phyloP scores from a whole-genome alignment of 2,888 invertebrate species.

The Sphaerophoria taeniata region DNA sequence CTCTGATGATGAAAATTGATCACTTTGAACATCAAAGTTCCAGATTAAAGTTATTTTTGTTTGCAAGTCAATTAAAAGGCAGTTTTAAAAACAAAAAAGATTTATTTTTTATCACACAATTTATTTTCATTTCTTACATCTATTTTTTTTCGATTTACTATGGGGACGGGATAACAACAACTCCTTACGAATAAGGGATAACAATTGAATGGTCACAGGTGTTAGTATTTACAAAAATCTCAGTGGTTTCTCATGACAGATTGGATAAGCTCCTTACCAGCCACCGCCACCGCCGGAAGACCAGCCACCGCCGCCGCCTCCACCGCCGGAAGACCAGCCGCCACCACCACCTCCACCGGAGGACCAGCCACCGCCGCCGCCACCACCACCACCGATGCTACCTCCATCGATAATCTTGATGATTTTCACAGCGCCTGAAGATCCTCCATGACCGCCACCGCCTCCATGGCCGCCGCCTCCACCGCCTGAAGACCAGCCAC shows the following conservation, averaged over 20 bases:
- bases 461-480: slow-evolving; percentile 34
- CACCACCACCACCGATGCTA: slow-evolving; percentile 42
- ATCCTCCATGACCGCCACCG: neutral
- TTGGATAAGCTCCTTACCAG: slow-evolving; percentile 42
- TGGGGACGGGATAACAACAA: slow-evolving; percentile 29
- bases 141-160: slow-evolving; percentile 22
- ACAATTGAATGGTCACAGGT: slow-evolving; percentile 48
- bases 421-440: neutral
- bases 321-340: slow-evolving; percentile 16
- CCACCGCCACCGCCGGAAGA: slow-evolving; percentile 41
- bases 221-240: slow-evolving; percentile 56
- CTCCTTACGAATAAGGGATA: slow-evolving; percentile 35
- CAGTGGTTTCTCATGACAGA: neutral
- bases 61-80: no score
- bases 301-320: slow-evolving; percentile 45
- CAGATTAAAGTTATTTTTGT: no score
- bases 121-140: slow-evolving; percentile 29
- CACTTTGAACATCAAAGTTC: no score
- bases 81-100: neutral
- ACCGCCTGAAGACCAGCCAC: neutral
- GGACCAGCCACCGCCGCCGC: slow-evolving; percentile 38
- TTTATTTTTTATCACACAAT: slow-evolving; percentile 49
- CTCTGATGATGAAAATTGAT: no score
- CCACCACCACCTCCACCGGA: slow-evolving; percentile 36
- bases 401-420: slow-evolving; percentile 51